Base-by-base conservation (phyloP, 2,797 vertebrate genomes). In the Anisognathus igniventris region DNA sequence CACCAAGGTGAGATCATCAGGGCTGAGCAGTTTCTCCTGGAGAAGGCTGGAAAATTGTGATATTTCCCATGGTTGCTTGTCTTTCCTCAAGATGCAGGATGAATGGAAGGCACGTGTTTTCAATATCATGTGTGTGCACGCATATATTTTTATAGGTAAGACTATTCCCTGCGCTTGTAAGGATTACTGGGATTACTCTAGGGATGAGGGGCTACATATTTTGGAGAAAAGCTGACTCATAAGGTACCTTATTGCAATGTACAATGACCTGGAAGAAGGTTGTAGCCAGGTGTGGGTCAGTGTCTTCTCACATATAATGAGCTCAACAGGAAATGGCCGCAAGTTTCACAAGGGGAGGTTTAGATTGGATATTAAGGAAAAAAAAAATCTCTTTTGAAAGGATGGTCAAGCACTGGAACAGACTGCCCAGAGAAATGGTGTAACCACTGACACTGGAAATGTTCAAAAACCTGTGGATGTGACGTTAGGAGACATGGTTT, bases 21-120 rank as follows among this genome's bases (percentile, higher is more conserved):
- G 13, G 20, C 7, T 62, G 37, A 73, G 40, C 2, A 64, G 12
- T 42, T 30, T 75, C 31, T 86, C 10, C 28, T 39, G 30, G 5
- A 31, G 25, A 14, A 72, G 37, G 23, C 7, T 1, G 4, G 6
- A 27, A 71, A 80, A 74, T 0, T 28, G 18, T 12, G 6, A 14
- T 47, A 37, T 37, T 61, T 64, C 6, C 6, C 14, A 25, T 6
- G 1, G 20, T 28, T 14, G 24, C 45, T 68, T 72, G 25, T 50
- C 37, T 62, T 22, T 60, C 10, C 10, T 72, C 11, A 73, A 58
- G 21, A 4, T 45, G 30, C 21, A 51, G 16, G 15, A 67, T 0
- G 1, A 70, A 24, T 20, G 16, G 23, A 74, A 53, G 3, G 4
- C 35, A 9, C 0, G 1, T 4, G 8, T 30, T 37, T 44, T 14